Conservation (phyloP, 2,888 invertebrate genomes). For the Melieria crassipennis region DNA sequence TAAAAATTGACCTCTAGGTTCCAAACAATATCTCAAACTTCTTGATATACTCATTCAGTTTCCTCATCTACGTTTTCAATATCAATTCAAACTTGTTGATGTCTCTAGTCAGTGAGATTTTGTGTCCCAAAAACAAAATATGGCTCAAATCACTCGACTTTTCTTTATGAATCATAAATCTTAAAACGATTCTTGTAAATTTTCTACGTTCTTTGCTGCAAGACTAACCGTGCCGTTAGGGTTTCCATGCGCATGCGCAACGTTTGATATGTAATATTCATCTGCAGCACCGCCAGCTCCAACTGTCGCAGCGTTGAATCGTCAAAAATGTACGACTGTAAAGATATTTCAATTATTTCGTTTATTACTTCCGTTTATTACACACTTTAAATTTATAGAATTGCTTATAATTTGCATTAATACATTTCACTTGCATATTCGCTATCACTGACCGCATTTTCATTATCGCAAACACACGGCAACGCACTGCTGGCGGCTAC, state of each 20-base stretch:
- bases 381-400: background rate
- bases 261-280: slow-evolving; percentile 3
- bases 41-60: no score
- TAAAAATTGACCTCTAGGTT: no score
- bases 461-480: slow-evolving; percentile 10
- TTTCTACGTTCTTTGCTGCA: no score
- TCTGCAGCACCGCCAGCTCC: slow-evolving; percentile 1
- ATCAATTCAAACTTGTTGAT: no score
- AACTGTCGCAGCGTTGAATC: slow-evolving; percentile 1
- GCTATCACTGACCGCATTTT: background rate
- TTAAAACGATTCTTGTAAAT: no score
- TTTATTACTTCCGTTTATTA: no score
- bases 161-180: no score
- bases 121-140: no score
- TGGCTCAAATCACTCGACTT: no score
- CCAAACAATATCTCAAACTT: no score
- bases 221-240: slow-evolving; percentile 47
- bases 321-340: background rate
- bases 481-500: background rate
- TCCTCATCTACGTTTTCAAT: no score
- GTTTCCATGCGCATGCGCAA: slow-evolving; percentile 30
- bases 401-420: background rate
- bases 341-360: background rate
- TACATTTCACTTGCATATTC: background rate
- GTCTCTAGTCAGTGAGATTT: no score